Base-by-base conservation (phyloP, 2,113 vertebrate species). In the Neotragus moschatus region DNA sequence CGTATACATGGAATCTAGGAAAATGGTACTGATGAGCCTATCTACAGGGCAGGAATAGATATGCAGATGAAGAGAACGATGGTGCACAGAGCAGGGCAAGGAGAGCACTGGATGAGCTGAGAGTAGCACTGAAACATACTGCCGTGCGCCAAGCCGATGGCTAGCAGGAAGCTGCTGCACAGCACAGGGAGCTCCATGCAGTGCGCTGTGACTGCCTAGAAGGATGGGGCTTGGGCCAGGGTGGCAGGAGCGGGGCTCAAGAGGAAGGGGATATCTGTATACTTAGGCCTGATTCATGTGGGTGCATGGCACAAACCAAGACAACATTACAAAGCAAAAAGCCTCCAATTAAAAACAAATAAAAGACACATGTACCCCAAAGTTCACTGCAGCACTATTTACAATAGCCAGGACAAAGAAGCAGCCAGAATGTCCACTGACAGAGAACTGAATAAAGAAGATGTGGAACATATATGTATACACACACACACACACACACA, bases 91-190 rank as follows among this genome's bases (percentile, higher is more conserved):
- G 19, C 66, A 6, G n/a, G n/a, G 66, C 17, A 39, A 13, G 66
- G 66, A 39, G 19, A 39, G 19, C 23, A 36, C 0, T 39, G 36
- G 36, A 25, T 3, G 36, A 23, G 21, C 6, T 39, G 19, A 73
- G 36, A 39, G 36, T 1, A 73, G 36, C 66, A 25, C 2, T 73
- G 19, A 66, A 21, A 39, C 5, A 23, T 10, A 2, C 2, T 6
- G 6, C 66, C 36, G 23, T 1, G 36, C 3, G 0, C 36, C 23
- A 13, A 73, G 5, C 66, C 23, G 10, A 70, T 1, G 6, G 21
- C 66, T 73, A 39, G 66, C 5, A 6, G 66, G 36, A 13, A 73
- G 66, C 10, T 12, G 36, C 36, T 2, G 21, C 11, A 12, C 6
- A 3, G 25, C n/a, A 73, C 36, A 14, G 63, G 33, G n/a, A 10